Evolutionary conservation across 2,113 vertebrate species (phyloP), one percentile per base, ranked within the genome.

Genomic region (Alligator sinensis): DNA sequence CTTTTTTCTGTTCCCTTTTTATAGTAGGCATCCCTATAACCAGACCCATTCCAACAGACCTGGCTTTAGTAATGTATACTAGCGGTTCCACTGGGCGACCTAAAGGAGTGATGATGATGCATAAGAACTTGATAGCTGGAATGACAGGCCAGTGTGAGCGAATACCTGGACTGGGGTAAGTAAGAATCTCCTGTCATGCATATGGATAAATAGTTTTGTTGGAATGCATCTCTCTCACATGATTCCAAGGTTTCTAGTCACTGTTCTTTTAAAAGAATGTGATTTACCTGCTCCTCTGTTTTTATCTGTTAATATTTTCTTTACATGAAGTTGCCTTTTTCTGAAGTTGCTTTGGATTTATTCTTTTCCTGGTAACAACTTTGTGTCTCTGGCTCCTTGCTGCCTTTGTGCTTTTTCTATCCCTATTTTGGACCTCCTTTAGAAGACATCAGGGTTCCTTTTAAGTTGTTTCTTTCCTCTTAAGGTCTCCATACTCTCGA

Each of bases 61-160:
- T 99, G 93, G 99, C 99, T 25, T 98, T 99, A 63, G 98, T 99
- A 34, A 99, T 99, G 99, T 99, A 99, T 90, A 99, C 99, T 86
- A 99, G 99, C 11, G 99, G 99, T 15, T 99, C 99, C 11, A 99
- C 99, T 3, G 99, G 99, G 66, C 97, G 96, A 79, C 99, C 99
- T 59, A 99, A 99, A 97, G 99, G 99, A 95, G 99, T 99, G 95
- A 99, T 99, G 98, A 99, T 99, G 96, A 94, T 98, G 84, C 99
- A 99, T 92, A 98, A 99, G 88, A 99, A 99, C 96, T 84, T 99
- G 57, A 99, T 99, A 85, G 99, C 99, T 47, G 99, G 99, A 72
- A 99, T 99, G 99, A 98, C 99, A 1, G 99, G 99, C 89, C 99
- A 99, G 60, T 99, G 99, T 62, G 99, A 99, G 88, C 98, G 99